These are phyloP conservation scores for Nasonia oneida DNA, from an alignment of 2,888 invertebrate genomes.

Conservation along the genomic window DNA sequence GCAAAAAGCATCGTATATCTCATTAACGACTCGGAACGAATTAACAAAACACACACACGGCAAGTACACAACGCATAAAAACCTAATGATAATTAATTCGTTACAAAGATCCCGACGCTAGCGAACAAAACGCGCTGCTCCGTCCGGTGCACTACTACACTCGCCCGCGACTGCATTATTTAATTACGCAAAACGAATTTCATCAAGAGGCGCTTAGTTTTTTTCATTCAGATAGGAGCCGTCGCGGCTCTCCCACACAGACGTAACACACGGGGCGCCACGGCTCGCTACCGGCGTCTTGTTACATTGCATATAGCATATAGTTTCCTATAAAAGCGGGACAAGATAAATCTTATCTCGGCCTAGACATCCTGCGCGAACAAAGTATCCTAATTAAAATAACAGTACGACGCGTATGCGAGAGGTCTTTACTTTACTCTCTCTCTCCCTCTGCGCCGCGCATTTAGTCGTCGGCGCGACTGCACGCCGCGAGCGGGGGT, in stretches of 20 bases:
- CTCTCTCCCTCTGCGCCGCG: slow-evolving; percentile 44
- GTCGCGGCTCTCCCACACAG: neutral
- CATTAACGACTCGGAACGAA: neutral
- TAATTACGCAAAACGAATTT: slow-evolving; percentile 57
- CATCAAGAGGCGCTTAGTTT: slow-evolving; percentile 33
- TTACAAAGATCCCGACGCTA: slow-evolving; percentile 48
- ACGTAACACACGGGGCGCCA: slow-evolving; percentile 25
- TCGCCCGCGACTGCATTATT: slow-evolving; percentile 39
- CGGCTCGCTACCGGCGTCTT: slow-evolving; percentile 55
- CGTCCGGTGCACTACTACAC: slow-evolving; percentile 32
- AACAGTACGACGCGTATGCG: slow-evolving; percentile 64
- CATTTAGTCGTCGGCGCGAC: slow-evolving; percentile 1
- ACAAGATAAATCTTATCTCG: slow-evolving; percentile 66
- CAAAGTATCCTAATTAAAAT: slow-evolving; percentile 71
- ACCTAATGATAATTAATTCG: slow-evolving; percentile 61
- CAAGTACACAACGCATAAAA: slow-evolving; percentile 32
- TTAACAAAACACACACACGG: neutral
- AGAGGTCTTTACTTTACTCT: slow-evolving; percentile 48
- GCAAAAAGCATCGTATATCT: neutral
- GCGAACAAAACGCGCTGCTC: slow-evolving; percentile 50
- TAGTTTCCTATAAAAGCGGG: slow-evolving; percentile 62
- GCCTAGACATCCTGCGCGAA: slow-evolving; percentile 65
- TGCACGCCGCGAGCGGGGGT: slow-evolving; percentile 22
- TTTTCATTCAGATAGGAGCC: slow-evolving; percentile 5
- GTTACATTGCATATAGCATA: slow-evolving; percentile 40